A percentile compares a stretch with the other conserved stretches of the same genome.
These are phyloP conservation scores for Acanthosepion lycidas DNA, from an alignment of 2,888 invertebrate genomes.

Conservation along the genomic window DNA sequence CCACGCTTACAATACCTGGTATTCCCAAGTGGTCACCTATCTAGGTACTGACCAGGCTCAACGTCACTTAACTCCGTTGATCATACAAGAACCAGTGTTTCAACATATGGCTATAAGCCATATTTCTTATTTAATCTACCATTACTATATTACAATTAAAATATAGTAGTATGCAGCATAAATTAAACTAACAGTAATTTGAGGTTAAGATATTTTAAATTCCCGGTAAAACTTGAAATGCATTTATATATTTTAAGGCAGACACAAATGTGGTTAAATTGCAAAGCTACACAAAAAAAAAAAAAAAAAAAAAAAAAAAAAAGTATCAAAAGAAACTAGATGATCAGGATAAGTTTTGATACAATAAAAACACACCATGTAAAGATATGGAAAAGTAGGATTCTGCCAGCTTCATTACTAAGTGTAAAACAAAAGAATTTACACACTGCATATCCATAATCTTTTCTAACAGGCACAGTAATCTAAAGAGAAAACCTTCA, in stretches of 20 bases:
- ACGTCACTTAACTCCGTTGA: too few relatives aligned
- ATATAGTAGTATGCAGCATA: background rate
- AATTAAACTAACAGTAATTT: background rate
- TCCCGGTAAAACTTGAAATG: background rate
- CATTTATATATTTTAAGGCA: background rate
- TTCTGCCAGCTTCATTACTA: background rate
- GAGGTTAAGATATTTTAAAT: too few relatives aligned
- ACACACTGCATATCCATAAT: background rate
- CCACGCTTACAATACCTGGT: too few relatives aligned
- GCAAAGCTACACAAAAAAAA: background rate
- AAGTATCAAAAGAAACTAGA: background rate
- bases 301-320: background rate
- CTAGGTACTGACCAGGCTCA: too few relatives aligned
- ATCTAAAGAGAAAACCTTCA: too few relatives aligned
- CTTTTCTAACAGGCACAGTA: conserved; percentile 1
- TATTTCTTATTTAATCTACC: too few relatives aligned
- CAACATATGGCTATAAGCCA: too few relatives aligned
- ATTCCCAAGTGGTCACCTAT: too few relatives aligned
- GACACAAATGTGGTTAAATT: background rate
- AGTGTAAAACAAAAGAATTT: background rate
- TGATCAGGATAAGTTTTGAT: background rate
- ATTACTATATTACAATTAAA: too few relatives aligned
- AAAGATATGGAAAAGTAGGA: background rate
- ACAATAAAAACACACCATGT: background rate
- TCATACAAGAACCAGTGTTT: too few relatives aligned